A percentile compares a stretch with the other conserved stretches of the same genome.
Conservation (phyloP, 2,797 vertebrate genomes). For the Anas bernieri region DNA sequence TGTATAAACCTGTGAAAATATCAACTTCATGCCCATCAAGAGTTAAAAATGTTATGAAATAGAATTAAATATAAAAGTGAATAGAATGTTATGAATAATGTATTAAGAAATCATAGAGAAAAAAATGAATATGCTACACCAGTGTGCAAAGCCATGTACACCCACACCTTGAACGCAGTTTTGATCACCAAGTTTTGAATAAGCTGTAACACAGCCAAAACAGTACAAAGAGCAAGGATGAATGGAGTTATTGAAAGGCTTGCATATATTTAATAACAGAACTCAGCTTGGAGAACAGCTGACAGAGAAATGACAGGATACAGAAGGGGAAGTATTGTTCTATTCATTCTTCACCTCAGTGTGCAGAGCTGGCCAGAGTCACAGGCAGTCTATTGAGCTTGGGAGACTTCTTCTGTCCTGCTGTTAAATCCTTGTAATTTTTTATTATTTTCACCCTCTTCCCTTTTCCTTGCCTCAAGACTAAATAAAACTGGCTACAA, state of each 20-base stretch:
- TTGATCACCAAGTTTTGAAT: neutral
- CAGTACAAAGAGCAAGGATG: neutral
- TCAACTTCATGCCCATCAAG: neutral
- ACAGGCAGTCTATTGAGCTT: neutral
- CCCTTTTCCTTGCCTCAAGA: neutral
- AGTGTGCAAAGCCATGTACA: neutral
- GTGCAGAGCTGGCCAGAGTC: neutral
- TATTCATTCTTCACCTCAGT: neutral
- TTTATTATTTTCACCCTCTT: neutral
- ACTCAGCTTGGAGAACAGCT: neutral
- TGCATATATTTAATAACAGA: neutral
- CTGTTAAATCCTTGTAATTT: neutral
- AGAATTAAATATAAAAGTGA: neutral
- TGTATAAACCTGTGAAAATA: neutral
- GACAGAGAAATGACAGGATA: neutral
- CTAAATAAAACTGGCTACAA: neutral
- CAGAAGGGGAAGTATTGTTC: neutral
- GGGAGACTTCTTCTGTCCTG: neutral
- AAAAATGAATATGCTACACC: neutral
- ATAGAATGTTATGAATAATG: neutral
- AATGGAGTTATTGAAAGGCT: neutral
- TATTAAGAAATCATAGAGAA: neutral
- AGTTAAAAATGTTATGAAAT: neutral
- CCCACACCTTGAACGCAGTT: neutral
- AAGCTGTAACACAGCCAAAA: neutral